Percentiles rank a stretch among this genome's conserved stretches.
These are phyloP conservation scores for Leptopilina clavipes DNA, from an alignment of 1,140 invertebrate species.

Conservation along the genomic window DNA sequence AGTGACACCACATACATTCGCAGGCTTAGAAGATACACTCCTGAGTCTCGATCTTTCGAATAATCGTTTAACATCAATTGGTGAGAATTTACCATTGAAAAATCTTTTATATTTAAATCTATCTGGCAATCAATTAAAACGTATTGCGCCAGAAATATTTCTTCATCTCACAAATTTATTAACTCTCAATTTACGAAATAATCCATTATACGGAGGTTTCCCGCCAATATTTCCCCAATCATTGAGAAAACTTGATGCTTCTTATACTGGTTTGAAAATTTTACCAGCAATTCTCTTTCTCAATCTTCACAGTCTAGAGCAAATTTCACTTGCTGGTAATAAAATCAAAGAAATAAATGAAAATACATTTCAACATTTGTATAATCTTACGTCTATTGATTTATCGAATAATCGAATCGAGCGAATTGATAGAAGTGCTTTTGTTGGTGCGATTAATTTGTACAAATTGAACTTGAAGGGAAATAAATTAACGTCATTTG, in stretches of 20 bases:
- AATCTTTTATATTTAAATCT: slow-evolving; percentile 84
- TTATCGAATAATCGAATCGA: slow-evolving; percentile 86
- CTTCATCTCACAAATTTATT: slow-evolving; percentile 80
- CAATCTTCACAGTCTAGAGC: slow-evolving; percentile 79
- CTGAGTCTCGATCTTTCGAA: slow-evolving; percentile 84
- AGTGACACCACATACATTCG: slow-evolving; percentile 84
- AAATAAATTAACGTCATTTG: slow-evolving; percentile 84
- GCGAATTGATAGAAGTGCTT: slow-evolving; percentile 84
- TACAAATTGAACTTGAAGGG: slow-evolving; percentile 85
- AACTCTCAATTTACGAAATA: slow-evolving; percentile 86
- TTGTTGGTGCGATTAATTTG: slow-evolving; percentile 83
- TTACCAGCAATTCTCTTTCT: slow-evolving; percentile 83
- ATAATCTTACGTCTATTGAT: slow-evolving; percentile 83
- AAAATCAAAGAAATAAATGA: slow-evolving; percentile 82
- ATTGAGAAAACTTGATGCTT: slow-evolving; percentile 83
- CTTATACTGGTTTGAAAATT: slow-evolving; percentile 81
- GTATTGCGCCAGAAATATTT: slow-evolving; percentile 82
- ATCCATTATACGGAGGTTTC: slow-evolving; percentile 78
- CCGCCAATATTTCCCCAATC: slow-evolving; percentile 70
- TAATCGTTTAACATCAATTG: slow-evolving; percentile 83
- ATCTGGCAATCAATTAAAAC: slow-evolving; percentile 85
- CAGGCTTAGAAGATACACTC: slow-evolving; percentile 83
- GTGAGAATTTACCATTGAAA: slow-evolving; percentile 78
- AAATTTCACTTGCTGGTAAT: slow-evolving; percentile 81
- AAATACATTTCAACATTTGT: slow-evolving; percentile 82